Conservation (phyloP, 2,888 invertebrate species). For the Lepidochitona cinerea region DNA sequence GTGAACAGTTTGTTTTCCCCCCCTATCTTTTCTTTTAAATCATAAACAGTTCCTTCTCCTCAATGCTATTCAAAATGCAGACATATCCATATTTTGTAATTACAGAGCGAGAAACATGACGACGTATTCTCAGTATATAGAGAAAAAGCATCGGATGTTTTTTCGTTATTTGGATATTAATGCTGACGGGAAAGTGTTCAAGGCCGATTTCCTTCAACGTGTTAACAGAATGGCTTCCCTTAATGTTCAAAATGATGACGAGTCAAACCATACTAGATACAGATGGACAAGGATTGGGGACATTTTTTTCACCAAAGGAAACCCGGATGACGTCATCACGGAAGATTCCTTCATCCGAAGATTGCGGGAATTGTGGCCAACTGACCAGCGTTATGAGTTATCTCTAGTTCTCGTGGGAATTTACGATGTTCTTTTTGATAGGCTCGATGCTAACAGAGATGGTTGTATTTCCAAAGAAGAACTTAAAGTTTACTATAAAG, state of each 20-base stretch:
- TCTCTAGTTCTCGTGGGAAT: neutral
- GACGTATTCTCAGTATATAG: neutral
- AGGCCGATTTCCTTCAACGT: neutral
- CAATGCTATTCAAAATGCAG: too few species aligned
- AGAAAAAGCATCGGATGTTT: neutral
- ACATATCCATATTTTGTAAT: too few species aligned
- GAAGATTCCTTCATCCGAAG: neutral
- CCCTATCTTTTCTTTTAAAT: too few species aligned
- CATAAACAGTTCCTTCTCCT: too few species aligned
- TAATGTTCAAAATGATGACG: neutral
- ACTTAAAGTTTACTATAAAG: neutral
- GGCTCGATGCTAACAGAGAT: neutral
- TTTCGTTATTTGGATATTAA: neutral
- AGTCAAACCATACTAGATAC: neutral
- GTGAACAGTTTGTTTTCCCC: too few species aligned
- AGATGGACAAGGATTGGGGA: neutral
- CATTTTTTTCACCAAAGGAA: neutral
- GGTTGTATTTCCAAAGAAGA: neutral
- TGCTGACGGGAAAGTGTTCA: neutral
- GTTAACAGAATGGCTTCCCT: neutral
- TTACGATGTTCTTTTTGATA: neutral
- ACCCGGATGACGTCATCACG: neutral
- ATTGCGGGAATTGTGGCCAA: neutral
- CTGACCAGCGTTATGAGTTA: neutral
- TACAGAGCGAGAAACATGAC: too few species aligned